phyloP scores from a whole-genome alignment of 2,888 invertebrate species.

The Philaethria dido region DNA sequence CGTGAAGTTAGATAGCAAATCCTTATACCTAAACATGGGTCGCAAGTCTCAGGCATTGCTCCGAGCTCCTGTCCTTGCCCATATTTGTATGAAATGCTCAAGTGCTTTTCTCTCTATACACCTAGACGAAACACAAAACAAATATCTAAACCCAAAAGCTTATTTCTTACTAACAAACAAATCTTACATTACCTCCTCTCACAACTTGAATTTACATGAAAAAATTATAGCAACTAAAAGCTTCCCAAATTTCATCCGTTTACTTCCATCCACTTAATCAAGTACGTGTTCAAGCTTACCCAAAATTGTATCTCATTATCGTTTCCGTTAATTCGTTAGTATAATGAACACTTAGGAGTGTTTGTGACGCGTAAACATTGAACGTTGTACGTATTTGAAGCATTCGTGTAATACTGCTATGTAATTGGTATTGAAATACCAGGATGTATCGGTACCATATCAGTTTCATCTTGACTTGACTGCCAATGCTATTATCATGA shows the following conservation, averaged over 20 bases:
- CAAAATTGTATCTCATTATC: constrained; percentile 30
- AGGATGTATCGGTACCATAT: not conserved
- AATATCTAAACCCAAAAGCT: not conserved
- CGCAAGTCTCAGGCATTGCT: too few species aligned
- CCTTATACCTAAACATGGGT: too few species aligned
- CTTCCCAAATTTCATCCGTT: constrained; percentile 11
- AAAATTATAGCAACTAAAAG: not conserved
- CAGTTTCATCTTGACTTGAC: not conserved
- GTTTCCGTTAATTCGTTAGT: constrained; percentile 30
- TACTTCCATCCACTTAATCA: constrained; percentile 25
- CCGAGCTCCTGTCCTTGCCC: too few species aligned
- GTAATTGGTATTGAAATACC: constrained; percentile 23
- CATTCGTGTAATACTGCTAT: constrained; percentile 14
- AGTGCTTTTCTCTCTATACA: too few species aligned
- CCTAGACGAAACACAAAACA: not conserved
- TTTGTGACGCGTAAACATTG: constrained; percentile 28
- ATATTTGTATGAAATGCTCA: too few species aligned
- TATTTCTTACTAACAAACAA: not conserved
- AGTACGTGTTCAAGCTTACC: constrained; percentile 26
- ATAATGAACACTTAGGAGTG: constrained; percentile 23
- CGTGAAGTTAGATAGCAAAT: too few species aligned
- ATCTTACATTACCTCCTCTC: not conserved
- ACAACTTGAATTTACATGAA: not conserved
- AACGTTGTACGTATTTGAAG: constrained; percentile 23
- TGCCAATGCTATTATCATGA: not conserved